Evolutionary conservation across 2,797 vertebrate species (phyloP).

Genomic region (Cheirogaleus major): DNA sequence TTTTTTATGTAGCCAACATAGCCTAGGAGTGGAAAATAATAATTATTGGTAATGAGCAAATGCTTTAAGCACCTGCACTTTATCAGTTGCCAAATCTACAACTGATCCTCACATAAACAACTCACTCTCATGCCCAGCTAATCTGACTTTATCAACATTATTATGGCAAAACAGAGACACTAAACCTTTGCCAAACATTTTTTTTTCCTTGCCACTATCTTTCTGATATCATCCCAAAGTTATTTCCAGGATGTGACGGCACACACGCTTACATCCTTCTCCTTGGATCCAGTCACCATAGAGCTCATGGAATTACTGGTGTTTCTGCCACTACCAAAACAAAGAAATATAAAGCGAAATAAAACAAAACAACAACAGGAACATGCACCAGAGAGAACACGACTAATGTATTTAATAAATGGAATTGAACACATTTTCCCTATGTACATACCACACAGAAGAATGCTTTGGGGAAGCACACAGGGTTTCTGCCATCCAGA

Average conservation of each 20-base stretch:
- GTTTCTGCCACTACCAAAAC: neutral
- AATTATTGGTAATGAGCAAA: slow-evolving; percentile 81
- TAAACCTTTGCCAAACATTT: slow-evolving; percentile 77
- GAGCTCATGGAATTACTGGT: neutral
- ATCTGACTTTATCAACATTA: slow-evolving; percentile 83
- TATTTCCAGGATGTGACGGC: neutral
- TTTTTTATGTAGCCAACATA: slow-evolving; percentile 74
- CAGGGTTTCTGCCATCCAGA: fast-evolving
- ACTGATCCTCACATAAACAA: slow-evolving; percentile 77
- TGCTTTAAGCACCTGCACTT: slow-evolving; percentile 73
- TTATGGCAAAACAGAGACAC: slow-evolving; percentile 77
- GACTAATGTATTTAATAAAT: too few relatives aligned
- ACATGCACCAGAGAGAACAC: fast-evolving
- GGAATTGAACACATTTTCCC: neutral
- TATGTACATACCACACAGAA: fast-evolving
- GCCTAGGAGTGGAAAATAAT: slow-evolving; percentile 76
- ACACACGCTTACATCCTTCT: neutral
- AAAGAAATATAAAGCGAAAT: neutral
- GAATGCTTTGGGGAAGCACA: too few relatives aligned
- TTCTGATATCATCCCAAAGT: slow-evolving; percentile 53
- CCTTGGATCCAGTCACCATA: too few relatives aligned
- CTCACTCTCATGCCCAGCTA: slow-evolving; percentile 75
- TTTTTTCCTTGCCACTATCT: slow-evolving; percentile 72
- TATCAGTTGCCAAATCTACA: slow-evolving; percentile 74
- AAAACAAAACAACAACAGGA: neutral